Evolutionary conservation across 2,888 invertebrate genomes (phyloP).

Genomic region (Drosophila parthenogenetica): DNA sequence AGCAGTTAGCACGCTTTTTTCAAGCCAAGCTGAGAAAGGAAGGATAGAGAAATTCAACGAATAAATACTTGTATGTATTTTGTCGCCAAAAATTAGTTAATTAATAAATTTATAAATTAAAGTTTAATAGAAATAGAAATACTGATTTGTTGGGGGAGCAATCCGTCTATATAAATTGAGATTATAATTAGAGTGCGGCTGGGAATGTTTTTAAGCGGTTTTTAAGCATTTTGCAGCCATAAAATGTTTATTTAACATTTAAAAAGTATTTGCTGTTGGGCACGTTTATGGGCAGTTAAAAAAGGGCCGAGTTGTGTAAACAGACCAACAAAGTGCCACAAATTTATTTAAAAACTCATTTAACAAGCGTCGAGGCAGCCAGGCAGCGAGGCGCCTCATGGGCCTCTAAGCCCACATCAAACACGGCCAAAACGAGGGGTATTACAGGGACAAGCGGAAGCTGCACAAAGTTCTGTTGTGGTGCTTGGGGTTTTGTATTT

Average conservation of each 20-base stretch:
- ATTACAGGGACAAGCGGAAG: not conserved
- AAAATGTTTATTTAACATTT: conserved; percentile 80
- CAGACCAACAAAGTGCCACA: conserved; percentile 68
- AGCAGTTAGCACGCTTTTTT: conserved; percentile 37
- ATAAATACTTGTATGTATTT: not conserved
- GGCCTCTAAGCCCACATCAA: conserved; percentile 71
- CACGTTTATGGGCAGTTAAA: conserved; percentile 78
- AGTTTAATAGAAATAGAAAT: not conserved
- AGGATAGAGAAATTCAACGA: not conserved
- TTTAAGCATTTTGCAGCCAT: conserved; percentile 66
- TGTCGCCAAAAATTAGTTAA: not conserved
- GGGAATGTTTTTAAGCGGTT: conserved; percentile 61
- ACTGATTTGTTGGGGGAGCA: not conserved
- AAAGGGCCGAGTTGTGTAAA: conserved; percentile 62
- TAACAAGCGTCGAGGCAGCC: conserved; percentile 56
- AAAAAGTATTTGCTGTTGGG: conserved; percentile 70
- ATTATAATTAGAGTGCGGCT: conserved; percentile 45
- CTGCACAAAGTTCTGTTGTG: not conserved
- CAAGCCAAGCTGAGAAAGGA: not conserved
- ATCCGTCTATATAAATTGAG: conserved; percentile 26
- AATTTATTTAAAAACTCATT: conserved; percentile 81
- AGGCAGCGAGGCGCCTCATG: conserved; percentile 33
- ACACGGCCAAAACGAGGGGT: conserved; percentile 41
- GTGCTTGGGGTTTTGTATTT: not conserved
- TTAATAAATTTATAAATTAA: conserved; percentile 3